phyloP scores from a whole-genome alignment of 1,140 invertebrate genomes.

The Calliphora vicina region DNA sequence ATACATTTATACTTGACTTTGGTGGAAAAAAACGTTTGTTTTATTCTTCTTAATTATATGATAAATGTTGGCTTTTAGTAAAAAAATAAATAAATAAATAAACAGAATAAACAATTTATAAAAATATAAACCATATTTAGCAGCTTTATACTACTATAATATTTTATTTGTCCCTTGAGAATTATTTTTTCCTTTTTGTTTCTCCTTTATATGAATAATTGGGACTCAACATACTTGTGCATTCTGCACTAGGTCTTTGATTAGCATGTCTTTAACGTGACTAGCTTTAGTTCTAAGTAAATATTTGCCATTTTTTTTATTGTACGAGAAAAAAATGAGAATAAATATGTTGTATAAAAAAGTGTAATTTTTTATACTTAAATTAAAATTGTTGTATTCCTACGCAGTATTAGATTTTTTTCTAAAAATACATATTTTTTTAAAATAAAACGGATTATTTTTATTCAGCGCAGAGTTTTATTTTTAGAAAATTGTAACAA shows the following conservation, averaged over 20 bases:
- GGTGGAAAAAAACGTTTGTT: neutral
- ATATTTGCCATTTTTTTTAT: too few species aligned
- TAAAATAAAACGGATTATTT: too few species aligned
- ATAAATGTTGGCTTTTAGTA: neutral
- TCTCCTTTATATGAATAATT: neutral
- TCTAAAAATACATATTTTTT: too few species aligned
- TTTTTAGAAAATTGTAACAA: too few species aligned
- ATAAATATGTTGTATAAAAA: too few species aligned
- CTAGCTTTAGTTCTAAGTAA: too few species aligned
- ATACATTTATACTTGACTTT: neutral
- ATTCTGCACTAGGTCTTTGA: neutral
- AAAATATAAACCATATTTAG: neutral
- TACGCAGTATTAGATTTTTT: too few species aligned
- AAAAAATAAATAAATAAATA: neutral
- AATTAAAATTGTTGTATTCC: too few species aligned
- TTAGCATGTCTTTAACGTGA: neutral
- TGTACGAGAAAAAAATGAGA: too few species aligned
- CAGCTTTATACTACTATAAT: neutral
- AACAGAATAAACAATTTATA: neutral
- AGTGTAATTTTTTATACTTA: too few species aligned
- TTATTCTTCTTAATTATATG: neutral
- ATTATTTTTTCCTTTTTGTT: neutral
- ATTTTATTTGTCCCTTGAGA: neutral
- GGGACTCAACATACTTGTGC: conserved; percentile 12
- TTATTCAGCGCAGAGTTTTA: too few species aligned